Evolutionary conservation across 2,113 vertebrate species (phyloP), one percentile per base, ranked within the genome.

Genomic region (Alosa alosa): DNA sequence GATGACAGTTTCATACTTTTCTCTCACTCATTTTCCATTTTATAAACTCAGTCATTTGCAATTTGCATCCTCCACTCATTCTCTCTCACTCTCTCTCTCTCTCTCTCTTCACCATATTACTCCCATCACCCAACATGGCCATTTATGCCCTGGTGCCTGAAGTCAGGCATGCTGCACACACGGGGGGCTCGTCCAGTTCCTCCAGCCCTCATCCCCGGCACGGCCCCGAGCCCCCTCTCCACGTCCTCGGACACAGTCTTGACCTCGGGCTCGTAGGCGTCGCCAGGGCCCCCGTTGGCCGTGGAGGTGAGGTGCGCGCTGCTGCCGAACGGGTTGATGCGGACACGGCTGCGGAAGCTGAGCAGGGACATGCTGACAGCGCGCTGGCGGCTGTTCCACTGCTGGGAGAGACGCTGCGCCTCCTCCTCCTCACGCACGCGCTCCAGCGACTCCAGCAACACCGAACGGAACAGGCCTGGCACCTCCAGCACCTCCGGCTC

Each of bases 211-310:
- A 41, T 78, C 72, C 31, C 25, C 1, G 25, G 31, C 25, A 78
- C 31, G 6, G 85, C 60, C 36, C 72, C 88, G 85, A 68, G 83
- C 81, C 94, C 96, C 72, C 94, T 94, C 91, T 99, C 98, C 90
- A 99, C 98, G 0, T 99, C 97, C 91, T 97, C 97, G 0, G 97
- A 98, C 90, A 99, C 96, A 17, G 98, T 99, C 88, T 96, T 97
- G 85, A 99, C 97, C 90, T 95, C 92, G 0, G 91, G 91, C 75
- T 95, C 91, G 11, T 78, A 78, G 92, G 0, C 13, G 75, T 91
- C 10, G 87, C 72, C 72, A 10, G 36, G 72, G 31, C 81, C 82
- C 89, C 93, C 52, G 7, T 88, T 83, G 11, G 41, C 0, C 86
- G 18, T 1, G 41, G 94, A 83, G 44, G 93, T 93, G 86, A 95